Percentiles rank a stretch among this genome's conserved stretches.
These are phyloP conservation scores for Dryobotodes eremita DNA, from an alignment of 2,888 invertebrate species.

Conservation along the genomic window DNA sequence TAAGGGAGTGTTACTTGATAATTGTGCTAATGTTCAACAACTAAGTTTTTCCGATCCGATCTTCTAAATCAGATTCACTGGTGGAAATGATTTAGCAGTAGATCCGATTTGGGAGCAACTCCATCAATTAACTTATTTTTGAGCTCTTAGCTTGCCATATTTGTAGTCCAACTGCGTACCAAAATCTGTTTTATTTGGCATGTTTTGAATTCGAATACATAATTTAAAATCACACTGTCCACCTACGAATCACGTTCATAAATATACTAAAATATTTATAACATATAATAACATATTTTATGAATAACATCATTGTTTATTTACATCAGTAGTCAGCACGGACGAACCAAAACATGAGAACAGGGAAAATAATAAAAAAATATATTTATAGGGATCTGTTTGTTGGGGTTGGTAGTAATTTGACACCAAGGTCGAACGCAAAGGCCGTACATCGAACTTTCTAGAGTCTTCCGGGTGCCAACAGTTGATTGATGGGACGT, in stretches of 20 bases:
- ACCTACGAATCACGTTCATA: slow-evolving; percentile 19
- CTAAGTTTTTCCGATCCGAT: neutral
- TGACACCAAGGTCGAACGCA: slow-evolving; percentile 80
- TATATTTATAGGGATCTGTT: slow-evolving; percentile 2
- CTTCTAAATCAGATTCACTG: neutral
- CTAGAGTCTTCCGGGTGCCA: slow-evolving; percentile 78
- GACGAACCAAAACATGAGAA: slow-evolving; percentile 26
- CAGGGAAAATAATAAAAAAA: slow-evolving; percentile 39
- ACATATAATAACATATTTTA: slow-evolving; percentile 25
- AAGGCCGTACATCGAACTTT: slow-evolving; percentile 84
- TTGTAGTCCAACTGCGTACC: slow-evolving; percentile 28
- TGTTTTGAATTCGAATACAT: slow-evolving; percentile 28
- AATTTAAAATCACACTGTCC: slow-evolving; percentile 30
- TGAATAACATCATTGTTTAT: slow-evolving; percentile 26
- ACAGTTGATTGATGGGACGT: slow-evolving; percentile 80
- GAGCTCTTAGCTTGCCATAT: slow-evolving; percentile 22
- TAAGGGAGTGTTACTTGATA: neutral
- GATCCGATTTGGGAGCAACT: slow-evolving; percentile 14
- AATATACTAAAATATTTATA: slow-evolving; percentile 39
- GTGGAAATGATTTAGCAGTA: neutral
- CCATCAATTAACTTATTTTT: slow-evolving; percentile 35
- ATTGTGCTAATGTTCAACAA: neutral
- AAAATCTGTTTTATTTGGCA: slow-evolving; percentile 41
- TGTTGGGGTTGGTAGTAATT: slow-evolving; percentile 67
- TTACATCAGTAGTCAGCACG: slow-evolving; percentile 21